These are phyloP conservation scores for Pseudochirops cupreus DNA, from an alignment of 2,797 vertebrate genomes.

Conservation along the genomic window DNA sequence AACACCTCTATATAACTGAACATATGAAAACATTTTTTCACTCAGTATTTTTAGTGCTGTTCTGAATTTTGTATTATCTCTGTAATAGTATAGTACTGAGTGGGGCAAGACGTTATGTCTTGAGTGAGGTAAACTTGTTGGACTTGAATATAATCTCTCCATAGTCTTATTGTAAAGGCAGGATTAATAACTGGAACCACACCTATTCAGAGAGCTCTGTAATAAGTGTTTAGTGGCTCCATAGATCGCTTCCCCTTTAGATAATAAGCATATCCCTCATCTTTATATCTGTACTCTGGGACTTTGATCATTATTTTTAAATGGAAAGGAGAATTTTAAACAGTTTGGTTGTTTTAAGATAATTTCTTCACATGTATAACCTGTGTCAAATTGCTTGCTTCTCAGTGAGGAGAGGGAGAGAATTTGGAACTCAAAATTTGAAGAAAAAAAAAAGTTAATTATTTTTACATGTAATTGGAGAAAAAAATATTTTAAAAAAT, in stretches of 20 bases:
- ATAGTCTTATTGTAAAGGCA: slow-evolving; percentile 40
- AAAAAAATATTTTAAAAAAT: background rate
- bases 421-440: background rate
- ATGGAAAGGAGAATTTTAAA: slow-evolving; percentile 9
- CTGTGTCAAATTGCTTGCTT: background rate
- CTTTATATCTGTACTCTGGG: background rate
- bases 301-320: slow-evolving; percentile 17
- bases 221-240: background rate
- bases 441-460: background rate
- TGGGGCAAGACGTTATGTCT: slow-evolving; percentile 41
- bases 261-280: slow-evolving; percentile 16
- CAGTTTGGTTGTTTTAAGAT: slow-evolving; percentile 55
- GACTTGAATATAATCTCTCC: slow-evolving; percentile 66
- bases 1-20: background rate
- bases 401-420: background rate
- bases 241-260: background rate
- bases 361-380: background rate
- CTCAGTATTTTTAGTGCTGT: background rate
- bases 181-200: slow-evolving; percentile 46
- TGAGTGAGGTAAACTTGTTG: slow-evolving; percentile 70
- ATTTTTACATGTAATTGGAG: background rate
- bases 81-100: slow-evolving; percentile 9
- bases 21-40: background rate
- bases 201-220: slow-evolving; percentile 45
- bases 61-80: slow-evolving; percentile 25